Percentiles rank a stretch among this genome's conserved stretches.
phyloP scores from a whole-genome alignment of 2,113 vertebrate genomes.

The Ciconia boyciana region DNA sequence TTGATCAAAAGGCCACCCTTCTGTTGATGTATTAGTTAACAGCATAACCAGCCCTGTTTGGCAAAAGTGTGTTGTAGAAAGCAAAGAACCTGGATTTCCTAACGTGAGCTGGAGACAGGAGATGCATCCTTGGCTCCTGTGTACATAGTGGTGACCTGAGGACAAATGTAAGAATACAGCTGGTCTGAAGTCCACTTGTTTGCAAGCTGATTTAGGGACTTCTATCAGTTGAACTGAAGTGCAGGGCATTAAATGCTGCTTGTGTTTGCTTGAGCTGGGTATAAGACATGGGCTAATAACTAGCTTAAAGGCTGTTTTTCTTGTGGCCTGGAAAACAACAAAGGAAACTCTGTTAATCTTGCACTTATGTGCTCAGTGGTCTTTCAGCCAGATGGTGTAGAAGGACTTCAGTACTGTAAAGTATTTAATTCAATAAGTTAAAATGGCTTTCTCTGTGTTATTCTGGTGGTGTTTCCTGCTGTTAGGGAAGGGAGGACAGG shows the following conservation, averaged over 20 bases:
- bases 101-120: neutral
- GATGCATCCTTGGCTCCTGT: neutral
- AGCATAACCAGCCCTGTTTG: neutral
- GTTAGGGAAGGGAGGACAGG: neutral
- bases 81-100: neutral
- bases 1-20: neutral
- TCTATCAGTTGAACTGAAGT: neutral
- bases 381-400: neutral
- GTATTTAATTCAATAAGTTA: neutral
- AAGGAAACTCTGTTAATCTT: neutral
- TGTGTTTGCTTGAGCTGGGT: neutral
- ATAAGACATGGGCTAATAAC: neutral
- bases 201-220: neutral
- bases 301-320: neutral
- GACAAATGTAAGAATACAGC: neutral
- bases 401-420: neutral
- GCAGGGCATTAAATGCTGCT: neutral
- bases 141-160: rapidly evolving
- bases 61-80: neutral
- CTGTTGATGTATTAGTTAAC: neutral
- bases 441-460: neutral
- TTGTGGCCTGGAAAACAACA: neutral
- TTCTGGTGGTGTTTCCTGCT: neutral
- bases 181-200: neutral
- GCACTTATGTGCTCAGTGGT: neutral